Base-by-base conservation (phyloP, 1,140 invertebrate species). In the Idris sp. region DNA sequence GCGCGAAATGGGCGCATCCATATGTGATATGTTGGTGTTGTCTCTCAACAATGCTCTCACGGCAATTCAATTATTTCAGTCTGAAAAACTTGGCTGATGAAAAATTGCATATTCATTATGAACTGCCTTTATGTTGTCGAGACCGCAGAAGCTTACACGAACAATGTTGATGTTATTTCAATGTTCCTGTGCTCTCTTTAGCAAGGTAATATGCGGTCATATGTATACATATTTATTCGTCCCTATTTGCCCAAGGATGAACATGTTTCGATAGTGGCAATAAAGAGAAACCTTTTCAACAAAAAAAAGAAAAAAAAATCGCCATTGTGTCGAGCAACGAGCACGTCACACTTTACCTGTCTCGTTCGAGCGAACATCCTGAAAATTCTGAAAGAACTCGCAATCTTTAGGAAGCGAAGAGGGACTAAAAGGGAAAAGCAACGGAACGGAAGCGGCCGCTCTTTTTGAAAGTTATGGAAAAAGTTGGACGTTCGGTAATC, bases 361-460 rank as follows among this genome's bases (percentile, higher is more conserved):
- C 54, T 73, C 35, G 58, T 65, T 74, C 61, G 61, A 81, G 67
- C 81, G 81, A 77, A 83, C 80, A 83, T 84, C 82, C 78, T 80
- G 75, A 79, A 81, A 26, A 33, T 10, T 33, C 18, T 76, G 59
- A 78, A 78, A 75, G 68, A 26, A 67, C 62, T 71, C 31, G 73
- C 54, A 44, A 74, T 62, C 58, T 48, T 61, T 67, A 62, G 64
- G 69, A 77, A 72, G 71, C 69, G 10, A 67, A 59, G 38, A 54
- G 26, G 33, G 56, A 48, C 26, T 19, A 18, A 74, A 72, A 46
- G 44, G 64, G 64, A 71, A 73, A 78, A 64, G 62, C 67, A 78
- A 61, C 76, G 67, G 48, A 73, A 75, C 73, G 76, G 76, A 78
- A 78, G 72, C 68, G 59, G 68, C 44, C 58, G 62, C 28, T 73